Percentiles rank a stretch among this genome's conserved stretches.
phyloP scores from a whole-genome alignment of 2,888 invertebrate species.

The Anagyrus pseudococci region DNA sequence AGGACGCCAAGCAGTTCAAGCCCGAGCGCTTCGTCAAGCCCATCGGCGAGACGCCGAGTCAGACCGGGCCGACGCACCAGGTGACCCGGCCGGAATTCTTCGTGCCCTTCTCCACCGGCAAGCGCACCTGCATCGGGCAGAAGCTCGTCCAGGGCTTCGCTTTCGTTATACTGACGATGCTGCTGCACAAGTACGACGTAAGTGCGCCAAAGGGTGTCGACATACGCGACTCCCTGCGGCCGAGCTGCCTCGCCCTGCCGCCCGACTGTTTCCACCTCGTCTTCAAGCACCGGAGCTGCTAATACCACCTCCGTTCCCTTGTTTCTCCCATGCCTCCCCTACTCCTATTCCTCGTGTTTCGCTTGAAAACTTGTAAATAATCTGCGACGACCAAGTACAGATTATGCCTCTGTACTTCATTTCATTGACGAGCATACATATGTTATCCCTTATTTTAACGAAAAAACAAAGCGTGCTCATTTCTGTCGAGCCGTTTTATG shows the following conservation, averaged over 20 bases:
- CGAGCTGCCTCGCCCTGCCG: conserved; percentile 78
- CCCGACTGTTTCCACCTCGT: conserved; percentile 72
- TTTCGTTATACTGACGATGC: conserved; percentile 75
- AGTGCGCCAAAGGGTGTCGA: conserved; percentile 63
- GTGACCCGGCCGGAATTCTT: conserved; percentile 73
- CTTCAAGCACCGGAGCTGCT: conserved; percentile 13
- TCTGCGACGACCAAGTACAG: too few relatives aligned
- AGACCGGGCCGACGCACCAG: conserved; percentile 66
- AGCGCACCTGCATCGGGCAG: conserved; percentile 86
- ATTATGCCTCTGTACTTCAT: too few relatives aligned
- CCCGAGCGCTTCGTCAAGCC: conserved; percentile 78
- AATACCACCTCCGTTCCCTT: not conserved
- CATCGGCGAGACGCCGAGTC: conserved; percentile 42
- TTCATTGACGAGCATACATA: too few relatives aligned
- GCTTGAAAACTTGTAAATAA: too few relatives aligned
- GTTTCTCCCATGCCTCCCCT: too few relatives aligned
- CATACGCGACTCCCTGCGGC: conserved; percentile 65
- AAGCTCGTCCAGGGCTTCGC: conserved; percentile 79
- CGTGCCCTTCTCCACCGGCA: conserved; percentile 85
- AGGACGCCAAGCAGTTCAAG: conserved; percentile 72
- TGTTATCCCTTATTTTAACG: too few relatives aligned
- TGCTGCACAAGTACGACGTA: conserved; percentile 76
- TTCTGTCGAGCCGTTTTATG: too few relatives aligned
- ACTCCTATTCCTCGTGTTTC: too few relatives aligned
- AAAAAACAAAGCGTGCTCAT: too few relatives aligned